Conservation (phyloP, 2,797 vertebrate species). For the Falco peregrinus region DNA sequence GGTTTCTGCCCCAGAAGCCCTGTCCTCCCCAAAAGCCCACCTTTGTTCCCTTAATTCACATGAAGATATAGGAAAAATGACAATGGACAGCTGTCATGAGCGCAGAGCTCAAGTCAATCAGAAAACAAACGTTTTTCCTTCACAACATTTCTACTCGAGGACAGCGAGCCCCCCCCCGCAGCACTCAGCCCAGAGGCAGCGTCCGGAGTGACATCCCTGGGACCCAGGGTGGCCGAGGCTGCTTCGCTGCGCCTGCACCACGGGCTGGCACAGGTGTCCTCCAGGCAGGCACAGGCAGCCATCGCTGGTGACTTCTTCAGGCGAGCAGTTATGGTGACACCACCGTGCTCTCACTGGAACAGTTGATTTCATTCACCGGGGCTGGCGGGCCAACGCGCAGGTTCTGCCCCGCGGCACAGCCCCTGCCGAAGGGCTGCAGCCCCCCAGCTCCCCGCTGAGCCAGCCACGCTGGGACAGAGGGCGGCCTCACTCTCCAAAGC, state of each 20-base stretch:
- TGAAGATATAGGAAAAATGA: neutral
- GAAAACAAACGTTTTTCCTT: neutral
- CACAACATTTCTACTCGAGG: neutral
- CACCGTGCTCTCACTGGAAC: accelerated
- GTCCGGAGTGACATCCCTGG: too few relatives aligned
- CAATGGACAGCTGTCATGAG: accelerated
- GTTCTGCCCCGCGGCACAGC: too few relatives aligned
- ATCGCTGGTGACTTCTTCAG: neutral
- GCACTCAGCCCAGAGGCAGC: neutral
- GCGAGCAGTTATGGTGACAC: accelerated
- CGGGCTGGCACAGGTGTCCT: accelerated
- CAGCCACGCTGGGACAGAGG: accelerated
- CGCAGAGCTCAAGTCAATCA: accelerated
- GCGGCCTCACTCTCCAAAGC: neutral
- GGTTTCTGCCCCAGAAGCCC: neutral
- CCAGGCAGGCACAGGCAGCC: neutral
- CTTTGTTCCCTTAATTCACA: neutral
- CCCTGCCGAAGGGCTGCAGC: neutral
- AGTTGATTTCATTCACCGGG: accelerated
- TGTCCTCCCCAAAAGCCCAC: accelerated
- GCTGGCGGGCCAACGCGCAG: neutral
- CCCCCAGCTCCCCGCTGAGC: neutral
- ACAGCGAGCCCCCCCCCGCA: neutral
- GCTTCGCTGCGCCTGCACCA: neutral
- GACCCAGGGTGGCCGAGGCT: neutral